Conservation (phyloP, 2,797 vertebrate genomes). For the Oreochromis grahami region DNA sequence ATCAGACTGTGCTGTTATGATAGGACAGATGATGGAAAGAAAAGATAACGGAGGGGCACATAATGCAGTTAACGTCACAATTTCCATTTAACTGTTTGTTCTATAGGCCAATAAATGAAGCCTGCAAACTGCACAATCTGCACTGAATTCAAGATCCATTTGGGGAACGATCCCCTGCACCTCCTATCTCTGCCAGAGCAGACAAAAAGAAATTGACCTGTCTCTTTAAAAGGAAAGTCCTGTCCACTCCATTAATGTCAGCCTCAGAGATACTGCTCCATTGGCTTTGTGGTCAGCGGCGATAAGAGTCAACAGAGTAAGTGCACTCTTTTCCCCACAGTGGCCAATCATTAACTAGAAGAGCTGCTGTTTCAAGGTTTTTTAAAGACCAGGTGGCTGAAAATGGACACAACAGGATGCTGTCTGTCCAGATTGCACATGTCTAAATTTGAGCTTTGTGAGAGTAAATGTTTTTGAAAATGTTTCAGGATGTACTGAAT, state of each 20-base stretch:
- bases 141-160: constrained; percentile 49
- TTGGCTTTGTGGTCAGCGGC: constrained; percentile 66
- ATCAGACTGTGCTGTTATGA: neutral
- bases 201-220: constrained; percentile 57
- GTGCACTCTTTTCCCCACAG: constrained; percentile 64
- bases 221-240: constrained; percentile 60
- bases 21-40: neutral
- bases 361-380: constrained; percentile 67
- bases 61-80: neutral
- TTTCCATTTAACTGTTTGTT: neutral
- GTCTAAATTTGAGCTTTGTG: neutral
- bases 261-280: constrained; percentile 60
- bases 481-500: neutral
- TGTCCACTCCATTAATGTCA: constrained; percentile 70
- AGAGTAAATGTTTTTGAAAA: neutral
- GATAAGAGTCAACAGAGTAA: constrained; percentile 77
- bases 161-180: constrained; percentile 1
- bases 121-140: constrained; percentile 13
- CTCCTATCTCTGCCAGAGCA: constrained; percentile 43
- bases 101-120: neutral
- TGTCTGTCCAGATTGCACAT: neutral
- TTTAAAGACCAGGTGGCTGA: constrained; percentile 61
- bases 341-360: constrained; percentile 76
- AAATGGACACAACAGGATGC: constrained; percentile 24
- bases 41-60: neutral